Evolutionary conservation across 2,888 invertebrate genomes (phyloP), one percentile per base, ranked within the genome.

Genomic region (Rhodophaea formosa): DNA sequence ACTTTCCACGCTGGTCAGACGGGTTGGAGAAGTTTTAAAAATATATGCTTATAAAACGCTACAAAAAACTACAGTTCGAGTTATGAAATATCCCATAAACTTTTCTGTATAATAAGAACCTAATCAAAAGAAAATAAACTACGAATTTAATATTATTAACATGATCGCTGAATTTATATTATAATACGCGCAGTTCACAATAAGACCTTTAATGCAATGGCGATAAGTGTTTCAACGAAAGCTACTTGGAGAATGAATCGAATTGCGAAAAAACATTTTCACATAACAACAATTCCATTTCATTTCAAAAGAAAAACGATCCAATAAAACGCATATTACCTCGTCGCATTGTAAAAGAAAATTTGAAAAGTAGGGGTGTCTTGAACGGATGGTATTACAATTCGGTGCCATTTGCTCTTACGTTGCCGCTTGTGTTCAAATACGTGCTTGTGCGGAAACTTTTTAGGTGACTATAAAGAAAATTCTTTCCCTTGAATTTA

Each of bases 391-490:
- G 84, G 81, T 83, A 81, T 86, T 82, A 82, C 82, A 79, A 80
- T 84, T 82, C 75, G 76, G 77, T 77, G 78, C 82, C 83, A 82
- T 84, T 84, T 83, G 81, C 79, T 77, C 76, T 70, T 75, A 68
- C 75, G 72, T 75, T 70, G 78, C 75, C 79, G 75, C 74, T 74
- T 77, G 77, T 80, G 79, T 75, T 77, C 74, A 74, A 74, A 73
- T 76, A 82, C 82, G 82, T 83, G 80, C 80, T 79, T 80, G 80
- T 80, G 77, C 77, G 74, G 69, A 81, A 84, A 84, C 79, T 84
- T 85, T 84, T 84, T 78, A 80, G 79, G 78, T 75, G 81, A 82
- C 82, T 80, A 84, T 85, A 84, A 86, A 88, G 84, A 84, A 86
- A 86, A 83, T 83, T 86, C 82, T 79, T 83, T 81, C 69, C 76